phyloP scores from a whole-genome alignment of 1,140 invertebrate genomes.

The Calliphora vicina region DNA sequence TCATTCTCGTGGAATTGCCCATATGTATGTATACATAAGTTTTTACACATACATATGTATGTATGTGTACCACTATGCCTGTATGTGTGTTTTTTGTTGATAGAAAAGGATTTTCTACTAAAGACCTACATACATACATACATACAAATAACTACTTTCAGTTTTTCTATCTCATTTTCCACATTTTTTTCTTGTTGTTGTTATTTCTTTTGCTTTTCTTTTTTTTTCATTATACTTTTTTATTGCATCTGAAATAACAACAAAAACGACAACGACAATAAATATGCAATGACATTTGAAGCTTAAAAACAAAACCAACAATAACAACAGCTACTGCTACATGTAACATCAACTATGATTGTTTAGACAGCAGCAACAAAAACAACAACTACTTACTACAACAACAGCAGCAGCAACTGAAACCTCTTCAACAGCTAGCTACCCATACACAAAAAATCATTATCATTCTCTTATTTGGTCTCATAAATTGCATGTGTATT shows the following conservation, averaged over 20 bases:
- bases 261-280: background rate
- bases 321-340: background rate
- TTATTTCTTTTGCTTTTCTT: background rate
- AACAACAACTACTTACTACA: background rate
- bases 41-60: no score
- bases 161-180: background rate
- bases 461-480: conserved; percentile 4
- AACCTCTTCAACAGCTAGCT: background rate
- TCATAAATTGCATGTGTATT: background rate
- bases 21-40: no score
- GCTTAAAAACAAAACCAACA: conserved; percentile 5
- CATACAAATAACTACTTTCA: background rate
- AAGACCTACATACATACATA: background rate
- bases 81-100: no score
- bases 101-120: no score
- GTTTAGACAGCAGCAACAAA: background rate
- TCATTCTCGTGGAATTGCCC: no score
- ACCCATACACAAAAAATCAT: background rate
- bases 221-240: background rate
- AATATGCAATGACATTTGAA: conserved; percentile 16
- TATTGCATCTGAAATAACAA: background rate
- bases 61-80: no score
- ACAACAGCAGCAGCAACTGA: background rate
- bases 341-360: background rate
- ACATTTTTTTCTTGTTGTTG: background rate